These are phyloP conservation scores for Phyllostomus hastatus DNA, from an alignment of 2,113 vertebrate genomes.

Conservation along the genomic window DNA sequence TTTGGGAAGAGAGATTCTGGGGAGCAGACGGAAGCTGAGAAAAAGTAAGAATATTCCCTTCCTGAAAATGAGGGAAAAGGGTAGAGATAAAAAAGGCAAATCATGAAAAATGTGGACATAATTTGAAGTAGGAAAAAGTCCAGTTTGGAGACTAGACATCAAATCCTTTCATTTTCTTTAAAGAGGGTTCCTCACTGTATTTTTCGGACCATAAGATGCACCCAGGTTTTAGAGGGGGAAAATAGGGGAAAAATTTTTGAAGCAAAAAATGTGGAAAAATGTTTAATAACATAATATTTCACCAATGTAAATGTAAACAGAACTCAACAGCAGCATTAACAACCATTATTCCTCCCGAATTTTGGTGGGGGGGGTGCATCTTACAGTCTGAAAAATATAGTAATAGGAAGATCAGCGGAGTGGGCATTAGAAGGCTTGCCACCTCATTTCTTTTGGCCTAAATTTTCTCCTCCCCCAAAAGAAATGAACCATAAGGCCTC, in stretches of 20 bases:
- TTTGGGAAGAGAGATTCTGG: neutral
- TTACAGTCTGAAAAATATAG: no score
- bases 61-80: neutral
- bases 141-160: neutral
- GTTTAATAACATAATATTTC: no score
- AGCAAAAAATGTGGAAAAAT: no score
- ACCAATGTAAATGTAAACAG: no score
- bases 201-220: no score
- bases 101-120: neutral
- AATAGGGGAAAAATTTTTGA: no score
- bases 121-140: neutral
- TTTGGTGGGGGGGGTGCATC: no score
- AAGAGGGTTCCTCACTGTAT: neutral
- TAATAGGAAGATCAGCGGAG: neutral
- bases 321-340: no score
- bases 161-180: neutral
- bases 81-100: neutral
- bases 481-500: neutral
- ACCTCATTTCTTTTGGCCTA: neutral
- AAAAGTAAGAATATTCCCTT: neutral
- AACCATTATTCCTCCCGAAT: no score
- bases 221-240: no score
- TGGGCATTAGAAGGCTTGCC: neutral
- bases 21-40: neutral
- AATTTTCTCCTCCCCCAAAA: neutral